Evolutionary conservation across 2,888 invertebrate species (phyloP), one percentile per base, ranked within the genome.

Genomic region (Autographa gamma): DNA sequence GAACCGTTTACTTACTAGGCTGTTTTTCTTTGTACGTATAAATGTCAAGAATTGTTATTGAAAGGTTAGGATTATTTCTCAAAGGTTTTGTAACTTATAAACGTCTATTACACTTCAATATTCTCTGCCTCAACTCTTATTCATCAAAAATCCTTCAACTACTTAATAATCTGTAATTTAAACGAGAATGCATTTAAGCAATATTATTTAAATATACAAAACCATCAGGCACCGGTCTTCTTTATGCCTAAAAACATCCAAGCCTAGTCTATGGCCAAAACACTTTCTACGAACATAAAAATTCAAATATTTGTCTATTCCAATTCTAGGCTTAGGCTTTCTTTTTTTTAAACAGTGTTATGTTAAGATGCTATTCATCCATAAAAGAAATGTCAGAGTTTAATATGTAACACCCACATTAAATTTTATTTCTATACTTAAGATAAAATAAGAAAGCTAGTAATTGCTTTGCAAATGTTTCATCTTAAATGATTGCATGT

Each of bases 1-100:
- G 84, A 82, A 80, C 64, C 60, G 61, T 74, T 83, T 71, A 41
- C 65, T 76, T 71, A 61, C 54, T 68, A 66, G 65, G 71, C 67
- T 62, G 75, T 65, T 78, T 59, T 64, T 74, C 66, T 59, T 48
- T 48, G n/a, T 43, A 48, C 48, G n/a, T 48, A n/a, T 2, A 54
- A 54, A 54, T 56, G 54, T 56, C 54, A 56, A 56, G 54, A 56
- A 19, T 56, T 25, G 25, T 19, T 13, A 56, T 54, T 54, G 19
- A 56, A 56, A 56, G 25, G 19, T 56, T n/a, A n/a, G 48, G 16
- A 48, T 48, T 25, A 9, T 13, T 13, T 56, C 13, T 25, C 13
- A 56, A 13, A 25, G 54, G 19, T 56, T 48, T n/a, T 25, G 19
- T 19, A 56, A 25, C 25, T 52, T 2, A 38, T 38, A 38, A 38